These are phyloP conservation scores for Esox niger DNA, from an alignment of 2,113 vertebrate genomes.

Conservation along the genomic window DNA sequence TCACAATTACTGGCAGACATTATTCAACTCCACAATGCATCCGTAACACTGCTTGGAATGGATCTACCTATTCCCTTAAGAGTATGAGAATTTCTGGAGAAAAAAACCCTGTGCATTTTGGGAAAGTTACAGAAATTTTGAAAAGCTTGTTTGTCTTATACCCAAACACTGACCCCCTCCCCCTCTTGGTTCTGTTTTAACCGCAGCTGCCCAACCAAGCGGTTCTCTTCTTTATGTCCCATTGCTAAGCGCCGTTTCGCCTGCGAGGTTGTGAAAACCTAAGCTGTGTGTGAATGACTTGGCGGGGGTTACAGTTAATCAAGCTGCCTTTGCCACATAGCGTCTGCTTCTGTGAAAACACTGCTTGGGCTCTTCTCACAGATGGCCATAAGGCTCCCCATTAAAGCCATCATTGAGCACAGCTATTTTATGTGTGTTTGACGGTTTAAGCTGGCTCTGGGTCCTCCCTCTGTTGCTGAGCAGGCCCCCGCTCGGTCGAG, in stretches of 20 bases:
- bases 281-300: slow-evolving; percentile 41
- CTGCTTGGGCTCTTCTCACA: not conserved
- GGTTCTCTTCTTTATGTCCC: not conserved
- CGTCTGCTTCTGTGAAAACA: slow-evolving; percentile 53
- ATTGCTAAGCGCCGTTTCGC: not conserved
- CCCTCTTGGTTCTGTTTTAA: too few relatives aligned
- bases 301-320: slow-evolving; percentile 52
- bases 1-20: too few relatives aligned
- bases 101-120: too few relatives aligned
- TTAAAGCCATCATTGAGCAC: slow-evolving; percentile 35
- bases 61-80: too few relatives aligned
- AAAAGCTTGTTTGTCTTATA: too few relatives aligned
- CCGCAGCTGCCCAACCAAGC: not conserved
- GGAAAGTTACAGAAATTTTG: too few relatives aligned
- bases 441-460: slow-evolving; percentile 32
- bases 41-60: too few relatives aligned
- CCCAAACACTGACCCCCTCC: too few relatives aligned
- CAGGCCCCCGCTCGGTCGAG: not conserved
- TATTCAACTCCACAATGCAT: too few relatives aligned
- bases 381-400: slow-evolving; percentile 26
- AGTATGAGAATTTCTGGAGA: too few relatives aligned
- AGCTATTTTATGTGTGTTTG: slow-evolving; percentile 47
- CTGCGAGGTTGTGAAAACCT: slow-evolving; percentile 7
- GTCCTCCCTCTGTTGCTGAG: not conserved
- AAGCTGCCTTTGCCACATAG: slow-evolving; percentile 56